Base-by-base conservation (phyloP, 2,797 vertebrate species). In the Mus minutoides region DNA sequence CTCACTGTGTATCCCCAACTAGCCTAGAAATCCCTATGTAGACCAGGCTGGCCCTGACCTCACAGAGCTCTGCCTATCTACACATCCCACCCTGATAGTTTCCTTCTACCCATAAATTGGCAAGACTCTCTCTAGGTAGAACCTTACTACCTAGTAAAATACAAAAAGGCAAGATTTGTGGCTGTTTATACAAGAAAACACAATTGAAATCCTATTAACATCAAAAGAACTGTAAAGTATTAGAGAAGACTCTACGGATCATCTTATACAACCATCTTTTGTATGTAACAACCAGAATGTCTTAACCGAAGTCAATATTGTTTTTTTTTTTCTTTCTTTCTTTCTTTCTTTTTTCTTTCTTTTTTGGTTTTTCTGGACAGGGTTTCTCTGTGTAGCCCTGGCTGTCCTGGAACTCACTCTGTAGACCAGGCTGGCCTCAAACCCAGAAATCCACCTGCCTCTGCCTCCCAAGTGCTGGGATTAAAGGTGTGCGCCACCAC, bases 181-280 rank as follows among this genome's bases (percentile, higher is more conserved):
- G 85, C 58, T 93, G 78, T 64, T 92, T 93, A 80, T 54, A 62
- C 73, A 96, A 46, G 85, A 78, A 94, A 52, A 69, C 58, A 77
- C 62, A 95, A 11, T 52, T 89, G 88, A 96, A 95, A 94, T 34
- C 46, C 34, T 79, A 78, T 56, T 22, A 73, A 60, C 17, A 86
- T 82, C 37, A 92, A 85, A 12, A 91, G 62, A 88, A 78, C 67
- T 67, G 85, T 67, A 94, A 52, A 90, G 62, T 56, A 34, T 85
- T 82, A 92, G 86, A 94, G 80, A 92, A 96, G 58, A 92, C 43
- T 37, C 79, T 67, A 88, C 76, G 43, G 56, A 88, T 21, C 62
- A 85, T 82, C 71, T 76, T 88, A 80, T 34, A 91, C 26, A 89
- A 75, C 10, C 29, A 62, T 56, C 24, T 80, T 92, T 82, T 67